Evolutionary conservation across 1,140 invertebrate genomes (phyloP), one percentile per base, ranked within the genome.

Genomic region (Aphidius ervi): DNA sequence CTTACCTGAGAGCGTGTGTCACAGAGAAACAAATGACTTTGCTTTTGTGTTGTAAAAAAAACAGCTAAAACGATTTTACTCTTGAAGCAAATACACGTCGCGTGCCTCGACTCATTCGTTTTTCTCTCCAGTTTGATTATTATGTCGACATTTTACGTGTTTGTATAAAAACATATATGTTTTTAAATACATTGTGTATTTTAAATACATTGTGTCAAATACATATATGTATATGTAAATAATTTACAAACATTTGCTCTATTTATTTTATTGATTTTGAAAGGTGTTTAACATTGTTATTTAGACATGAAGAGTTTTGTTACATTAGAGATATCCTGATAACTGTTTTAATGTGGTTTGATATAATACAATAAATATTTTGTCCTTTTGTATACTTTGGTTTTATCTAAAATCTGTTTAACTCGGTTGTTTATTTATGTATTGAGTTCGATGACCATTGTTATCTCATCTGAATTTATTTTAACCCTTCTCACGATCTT

Each of bases 181-280:
- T 31, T 31, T 31, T 31, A 31, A 31, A 31, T 31, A 31, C 23
- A 31, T 31, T 31, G 23, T 31, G 0, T 31, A n/a, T 31, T 31
- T 31, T 31, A 31, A 31, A 31, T 31, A 31, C 23, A 31, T 31
- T 31, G 23, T 31, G 0, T 31, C 23, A 31, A 1, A 2, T 31
- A 31, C 4, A 31, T 4, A 4, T 31, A 31, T 31, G 4, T 31
- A 23, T 23, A 31, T 31, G 47, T 61, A 61, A 61, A 61, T 46
- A 60, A 49, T 42, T 46, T 46, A 42, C 9, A 31, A 46, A 60
- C 52, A 23, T 23, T 39, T 37, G 43, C 7, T 56, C 54, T 61
- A 61, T 56, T 61, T 61, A 61, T 61, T 61, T 61, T 61, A 61
- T 61, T 61, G 59, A 61, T 61, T 61, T 46, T 23, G 23, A 31